Conservation (phyloP, 2,888 invertebrate genomes). For the Plebejus anna region DNA sequence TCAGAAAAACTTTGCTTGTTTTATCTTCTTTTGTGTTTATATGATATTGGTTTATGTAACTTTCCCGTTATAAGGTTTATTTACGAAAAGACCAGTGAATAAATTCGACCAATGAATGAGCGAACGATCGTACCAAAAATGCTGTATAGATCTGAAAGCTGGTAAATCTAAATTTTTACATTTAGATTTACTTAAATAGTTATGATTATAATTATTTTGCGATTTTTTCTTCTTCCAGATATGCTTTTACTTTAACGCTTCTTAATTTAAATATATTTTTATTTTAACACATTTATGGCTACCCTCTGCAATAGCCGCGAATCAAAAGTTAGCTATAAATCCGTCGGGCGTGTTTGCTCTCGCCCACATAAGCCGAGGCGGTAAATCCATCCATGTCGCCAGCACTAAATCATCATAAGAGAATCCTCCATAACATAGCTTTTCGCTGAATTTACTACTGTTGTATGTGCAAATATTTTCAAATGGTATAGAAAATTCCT, state of each 20-base stretch:
- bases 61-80: not conserved
- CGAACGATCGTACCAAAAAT: not conserved
- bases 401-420: conserved; percentile 78
- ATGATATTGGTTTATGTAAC: not conserved
- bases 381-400: conserved; percentile 79
- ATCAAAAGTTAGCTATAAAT: conserved; percentile 76
- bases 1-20: conserved; percentile 12
- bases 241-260: not conserved
- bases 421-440: conserved; percentile 54
- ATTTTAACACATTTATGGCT: conserved; percentile 34
- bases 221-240: too few relatives aligned
- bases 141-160: too few relatives aligned
- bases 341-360: conserved; percentile 77
- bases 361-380: conserved; percentile 79
- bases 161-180: too few relatives aligned
- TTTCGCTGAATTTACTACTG: conserved; percentile 21
- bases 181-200: too few relatives aligned
- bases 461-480: conserved; percentile 18
- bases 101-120: not conserved
- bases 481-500: not conserved
- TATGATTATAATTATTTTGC: too few relatives aligned
- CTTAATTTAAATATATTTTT: not conserved
- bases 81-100: not conserved
- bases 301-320: conserved; percentile 67
- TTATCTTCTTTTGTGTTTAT: not conserved